These are phyloP conservation scores for Crotalus tigris DNA, from an alignment of 2,113 vertebrate genomes.

Conservation along the genomic window DNA sequence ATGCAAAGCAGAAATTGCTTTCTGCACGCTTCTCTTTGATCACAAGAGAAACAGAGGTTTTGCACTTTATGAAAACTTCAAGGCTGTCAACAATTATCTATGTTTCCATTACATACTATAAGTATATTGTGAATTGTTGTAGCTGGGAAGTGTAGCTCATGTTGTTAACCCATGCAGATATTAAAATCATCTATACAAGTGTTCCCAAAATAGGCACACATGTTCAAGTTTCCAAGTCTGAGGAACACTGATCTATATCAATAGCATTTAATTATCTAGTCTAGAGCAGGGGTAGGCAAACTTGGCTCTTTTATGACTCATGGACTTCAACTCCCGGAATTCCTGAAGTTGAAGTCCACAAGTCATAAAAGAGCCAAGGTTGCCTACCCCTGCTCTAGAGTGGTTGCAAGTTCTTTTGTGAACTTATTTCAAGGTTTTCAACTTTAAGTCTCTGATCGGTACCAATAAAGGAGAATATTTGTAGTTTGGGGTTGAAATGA, in stretches of 20 bases:
- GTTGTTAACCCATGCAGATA: neutral
- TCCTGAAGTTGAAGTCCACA: too few relatives aligned
- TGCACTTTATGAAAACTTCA: conserved; percentile 12
- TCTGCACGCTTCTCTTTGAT: conserved; percentile 12
- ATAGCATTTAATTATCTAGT: neutral
- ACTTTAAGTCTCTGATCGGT: neutral
- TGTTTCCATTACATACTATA: neutral
- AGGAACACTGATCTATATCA: neutral
- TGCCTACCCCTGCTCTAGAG: neutral
- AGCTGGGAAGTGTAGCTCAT: neutral
- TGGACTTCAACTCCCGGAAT: too few relatives aligned
- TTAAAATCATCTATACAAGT: neutral
- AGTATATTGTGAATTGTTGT: neutral
- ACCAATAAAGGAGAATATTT: neutral
- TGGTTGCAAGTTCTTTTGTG: neutral
- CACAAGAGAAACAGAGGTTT: neutral
- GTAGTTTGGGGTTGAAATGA: neutral
- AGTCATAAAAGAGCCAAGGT: too few relatives aligned
- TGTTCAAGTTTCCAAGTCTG: neutral
- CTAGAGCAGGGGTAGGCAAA: neutral
- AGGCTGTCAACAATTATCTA: neutral
- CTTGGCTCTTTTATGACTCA: too few relatives aligned
- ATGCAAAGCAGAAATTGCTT: conserved; percentile 31
- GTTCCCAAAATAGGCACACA: neutral
- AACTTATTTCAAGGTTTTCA: neutral